Evolutionary conservation across 2,797 vertebrate genomes (phyloP).

Genomic region (Xyrichtys novacula): DNA sequence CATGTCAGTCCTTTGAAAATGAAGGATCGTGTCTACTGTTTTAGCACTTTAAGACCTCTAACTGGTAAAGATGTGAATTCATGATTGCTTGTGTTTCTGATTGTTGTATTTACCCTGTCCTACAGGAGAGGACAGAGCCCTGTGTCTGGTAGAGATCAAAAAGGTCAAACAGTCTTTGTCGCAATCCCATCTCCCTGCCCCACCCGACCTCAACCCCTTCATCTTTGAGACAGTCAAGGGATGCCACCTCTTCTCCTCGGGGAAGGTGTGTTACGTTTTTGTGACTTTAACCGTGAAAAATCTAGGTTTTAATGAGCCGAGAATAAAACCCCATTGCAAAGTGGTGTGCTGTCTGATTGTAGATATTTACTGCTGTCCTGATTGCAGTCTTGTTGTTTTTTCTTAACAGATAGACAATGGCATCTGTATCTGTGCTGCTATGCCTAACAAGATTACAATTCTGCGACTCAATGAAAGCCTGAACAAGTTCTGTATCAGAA

Average conservation of each 20-base stretch:
- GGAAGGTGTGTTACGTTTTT: constrained; percentile 86
- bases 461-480: constrained; percentile 95
- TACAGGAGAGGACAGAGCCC: constrained; percentile 93
- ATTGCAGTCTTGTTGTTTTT: constrained; percentile 39
- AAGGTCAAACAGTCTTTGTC: constrained; percentile 98
- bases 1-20: no score
- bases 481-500: constrained; percentile 98
- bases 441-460: constrained; percentile 96
- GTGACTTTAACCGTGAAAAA: constrained; percentile 21
- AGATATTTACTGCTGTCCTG: constrained; percentile 32
- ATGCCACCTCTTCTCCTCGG: constrained; percentile 96
- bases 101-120: constrained; percentile 30
- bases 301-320: constrained; percentile 47
- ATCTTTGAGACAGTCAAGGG: constrained; percentile 97
- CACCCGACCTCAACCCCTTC: constrained; percentile 92
- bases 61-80: neutral
- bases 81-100: constrained; percentile 3
- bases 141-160: constrained; percentile 97
- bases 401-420: constrained; percentile 92
- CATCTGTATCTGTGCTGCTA: constrained; percentile 96
- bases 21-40: neutral
- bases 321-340: constrained; percentile 18
- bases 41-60: neutral
- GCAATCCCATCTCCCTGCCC: constrained; percentile 96
- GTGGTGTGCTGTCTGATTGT: constrained; percentile 28